Evolutionary conservation across 2,888 invertebrate genomes (phyloP).

Genomic region (Andrena minutula): DNA sequence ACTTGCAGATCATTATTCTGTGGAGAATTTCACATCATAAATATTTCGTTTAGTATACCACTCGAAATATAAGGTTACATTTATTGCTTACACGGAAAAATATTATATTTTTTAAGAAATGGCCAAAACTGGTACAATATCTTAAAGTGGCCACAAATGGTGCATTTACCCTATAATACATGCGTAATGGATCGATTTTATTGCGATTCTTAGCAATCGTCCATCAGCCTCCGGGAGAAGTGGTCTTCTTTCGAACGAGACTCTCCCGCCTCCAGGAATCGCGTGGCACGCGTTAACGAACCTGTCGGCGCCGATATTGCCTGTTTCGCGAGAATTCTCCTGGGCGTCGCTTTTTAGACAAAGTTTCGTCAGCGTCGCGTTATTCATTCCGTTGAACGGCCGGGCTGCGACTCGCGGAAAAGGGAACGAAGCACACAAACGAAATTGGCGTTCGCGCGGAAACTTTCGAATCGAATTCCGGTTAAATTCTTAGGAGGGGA

Average conservation of each 20-base stretch:
- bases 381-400: slow-evolving; percentile 18
- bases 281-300: neutral
- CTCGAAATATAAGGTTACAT: too few relatives aligned
- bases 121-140: too few relatives aligned
- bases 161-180: too few relatives aligned
- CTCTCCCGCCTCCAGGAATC: neutral
- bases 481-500: slow-evolving; percentile 50
- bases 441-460: slow-evolving; percentile 29
- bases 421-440: slow-evolving; percentile 34
- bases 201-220: slow-evolving; percentile 2
- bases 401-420: slow-evolving; percentile 3
- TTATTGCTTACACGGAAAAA: too few relatives aligned
- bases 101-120: too few relatives aligned
- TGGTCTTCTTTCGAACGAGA: neutral
- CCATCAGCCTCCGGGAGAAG: neutral
- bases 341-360: neutral
- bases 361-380: neutral
- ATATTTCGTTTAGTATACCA: too few relatives aligned
- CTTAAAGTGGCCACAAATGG: too few relatives aligned
- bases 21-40: too few relatives aligned
- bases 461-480: slow-evolving; percentile 58
- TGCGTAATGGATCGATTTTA: slow-evolving; percentile 7
- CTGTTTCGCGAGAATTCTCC: neutral
- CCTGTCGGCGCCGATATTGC: neutral
- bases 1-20: too few relatives aligned